Evolutionary conservation across 2,113 vertebrate species (phyloP).

Genomic region (Diadophis punctatus): DNA sequence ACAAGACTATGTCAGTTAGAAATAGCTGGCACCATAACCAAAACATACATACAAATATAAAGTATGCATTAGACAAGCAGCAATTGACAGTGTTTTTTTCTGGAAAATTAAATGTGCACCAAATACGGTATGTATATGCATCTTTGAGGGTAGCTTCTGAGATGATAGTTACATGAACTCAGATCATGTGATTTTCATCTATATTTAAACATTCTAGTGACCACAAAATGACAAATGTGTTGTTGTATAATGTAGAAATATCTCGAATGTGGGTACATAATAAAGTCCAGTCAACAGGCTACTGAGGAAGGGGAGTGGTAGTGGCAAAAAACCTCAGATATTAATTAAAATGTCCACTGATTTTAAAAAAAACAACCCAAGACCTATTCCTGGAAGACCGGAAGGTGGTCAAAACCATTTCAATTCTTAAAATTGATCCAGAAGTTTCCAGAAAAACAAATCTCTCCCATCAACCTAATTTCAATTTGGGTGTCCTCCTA

Average conservation of each 20-base stretch:
- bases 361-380: not conserved
- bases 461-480: not conserved
- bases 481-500: no score
- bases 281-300: not conserved
- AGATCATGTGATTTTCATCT: conserved; percentile 17
- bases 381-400: not conserved
- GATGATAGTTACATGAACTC: not conserved
- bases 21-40: no score
- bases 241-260: not conserved
- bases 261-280: not conserved
- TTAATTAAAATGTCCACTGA: not conserved
- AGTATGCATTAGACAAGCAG: conserved; percentile 28
- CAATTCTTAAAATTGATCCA: not conserved
- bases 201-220: not conserved
- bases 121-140: not conserved
- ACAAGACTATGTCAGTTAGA: not conserved
- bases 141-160: conserved; percentile 24
- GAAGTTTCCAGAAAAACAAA: not conserved
- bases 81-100: conserved; percentile 31
- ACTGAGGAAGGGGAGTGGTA: not conserved
- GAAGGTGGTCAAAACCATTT: not conserved
- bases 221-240: not conserved
- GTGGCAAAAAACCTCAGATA: not conserved
- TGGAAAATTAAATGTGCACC: conserved; percentile 27
- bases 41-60: not conserved